phyloP scores from a whole-genome alignment of 1,140 invertebrate species.

The Tetragnatha versicolor region DNA sequence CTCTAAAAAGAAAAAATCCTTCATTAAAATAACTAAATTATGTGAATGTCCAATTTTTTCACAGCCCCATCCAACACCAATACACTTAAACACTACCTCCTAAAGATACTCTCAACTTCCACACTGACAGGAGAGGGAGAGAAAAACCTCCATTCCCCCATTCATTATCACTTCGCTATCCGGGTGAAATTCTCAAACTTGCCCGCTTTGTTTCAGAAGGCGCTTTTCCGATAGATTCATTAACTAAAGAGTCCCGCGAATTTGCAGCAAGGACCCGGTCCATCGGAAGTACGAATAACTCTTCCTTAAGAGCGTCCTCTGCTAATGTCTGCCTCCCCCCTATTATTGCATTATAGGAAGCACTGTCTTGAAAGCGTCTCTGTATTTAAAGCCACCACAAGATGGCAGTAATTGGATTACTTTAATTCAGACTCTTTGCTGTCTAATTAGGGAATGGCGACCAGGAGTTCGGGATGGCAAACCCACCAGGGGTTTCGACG shows the following conservation, averaged over 20 bases:
- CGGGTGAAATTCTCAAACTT: neutral
- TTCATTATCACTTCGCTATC: neutral
- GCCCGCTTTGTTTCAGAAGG: neutral
- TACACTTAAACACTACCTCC: too few relatives aligned
- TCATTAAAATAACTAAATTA: too few relatives aligned
- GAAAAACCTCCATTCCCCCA: neutral
- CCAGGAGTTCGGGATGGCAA: constrained; percentile 13
- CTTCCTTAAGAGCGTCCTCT: constrained; percentile 24
- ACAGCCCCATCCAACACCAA: too few relatives aligned
- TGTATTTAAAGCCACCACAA: constrained; percentile 20
- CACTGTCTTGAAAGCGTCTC: constrained; percentile 5
- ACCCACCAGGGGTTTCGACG: constrained; percentile 12
- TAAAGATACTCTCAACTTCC: too few relatives aligned
- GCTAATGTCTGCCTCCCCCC: constrained; percentile 23
- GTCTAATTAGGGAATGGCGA: constrained; percentile 37
- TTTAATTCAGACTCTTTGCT: constrained; percentile 50
- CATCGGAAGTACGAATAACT: constrained; percentile 22
- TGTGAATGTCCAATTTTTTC: too few relatives aligned
- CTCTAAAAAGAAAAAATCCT: too few relatives aligned
- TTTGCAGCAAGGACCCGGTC: too few relatives aligned
- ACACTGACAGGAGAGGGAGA: too few relatives aligned
- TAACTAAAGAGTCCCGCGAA: neutral
- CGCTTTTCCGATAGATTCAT: constrained; percentile 2
- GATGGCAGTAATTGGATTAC: constrained; percentile 41
- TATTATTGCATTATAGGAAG: constrained; percentile 41